A percentile compares a stretch with the other conserved stretches of the same genome.
Conservation (phyloP, 2,797 vertebrate genomes). For the Molossus molossus region DNA sequence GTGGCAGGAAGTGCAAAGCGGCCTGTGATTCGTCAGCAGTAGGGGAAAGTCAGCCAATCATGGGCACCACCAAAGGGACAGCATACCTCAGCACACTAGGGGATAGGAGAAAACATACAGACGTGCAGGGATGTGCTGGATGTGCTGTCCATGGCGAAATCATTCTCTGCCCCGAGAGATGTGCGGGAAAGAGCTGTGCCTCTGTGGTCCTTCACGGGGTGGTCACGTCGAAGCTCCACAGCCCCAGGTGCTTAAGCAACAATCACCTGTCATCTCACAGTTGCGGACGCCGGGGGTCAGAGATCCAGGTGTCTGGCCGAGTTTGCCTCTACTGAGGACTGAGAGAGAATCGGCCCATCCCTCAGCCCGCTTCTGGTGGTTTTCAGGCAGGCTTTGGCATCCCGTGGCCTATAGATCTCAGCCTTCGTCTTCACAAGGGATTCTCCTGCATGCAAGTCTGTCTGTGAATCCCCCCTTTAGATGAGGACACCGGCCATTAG, state of each 20-base stretch:
- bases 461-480: not conserved
- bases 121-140: not conserved
- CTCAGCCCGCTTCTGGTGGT: too few relatives aligned
- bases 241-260: not conserved
- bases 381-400: not conserved
- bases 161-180: not conserved
- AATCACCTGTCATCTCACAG: not conserved
- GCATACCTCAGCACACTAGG: not conserved
- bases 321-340: not conserved
- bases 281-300: not conserved
- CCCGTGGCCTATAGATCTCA: not conserved
- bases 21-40: too few relatives aligned
- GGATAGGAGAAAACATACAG: not conserved
- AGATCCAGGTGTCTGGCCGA: not conserved
- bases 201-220: not conserved
- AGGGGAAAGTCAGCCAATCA: not conserved
- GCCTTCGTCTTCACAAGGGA: not conserved
- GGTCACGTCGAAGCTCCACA: not conserved
- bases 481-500: not conserved
- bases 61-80: not conserved
- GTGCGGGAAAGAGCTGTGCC: not conserved
- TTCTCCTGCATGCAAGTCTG: not conserved
- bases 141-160: not conserved
- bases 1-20: not conserved
- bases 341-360: not conserved